These are phyloP conservation scores for Apis florea DNA, from an alignment of 1,140 invertebrate species.

Conservation along the genomic window DNA sequence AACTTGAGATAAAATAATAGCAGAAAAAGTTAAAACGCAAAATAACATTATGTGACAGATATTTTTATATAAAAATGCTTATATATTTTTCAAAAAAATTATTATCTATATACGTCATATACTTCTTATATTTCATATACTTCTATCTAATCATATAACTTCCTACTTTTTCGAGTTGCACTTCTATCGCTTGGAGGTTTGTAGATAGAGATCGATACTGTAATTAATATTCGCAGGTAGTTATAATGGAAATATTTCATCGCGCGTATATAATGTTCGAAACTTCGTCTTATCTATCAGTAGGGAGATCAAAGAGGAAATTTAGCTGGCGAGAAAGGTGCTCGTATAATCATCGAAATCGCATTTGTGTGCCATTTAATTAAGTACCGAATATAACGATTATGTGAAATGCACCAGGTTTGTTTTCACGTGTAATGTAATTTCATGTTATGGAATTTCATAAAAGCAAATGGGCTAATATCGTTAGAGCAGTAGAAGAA, in stretches of 20 bases:
- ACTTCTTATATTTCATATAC: too few relatives aligned
- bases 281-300: not conserved
- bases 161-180: too few relatives aligned
- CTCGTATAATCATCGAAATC: not conserved
- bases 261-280: not conserved
- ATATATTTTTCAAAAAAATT: too few relatives aligned
- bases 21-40: too few relatives aligned
- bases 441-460: not conserved
- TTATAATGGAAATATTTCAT: not conserved
- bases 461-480: too few relatives aligned
- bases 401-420: not conserved
- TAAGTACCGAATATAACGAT: constrained; percentile 24
- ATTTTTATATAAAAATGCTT: too few relatives aligned
- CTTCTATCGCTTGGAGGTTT: not conserved
- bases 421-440: not conserved
- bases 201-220: not conserved
- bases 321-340: not conserved
- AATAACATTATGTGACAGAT: too few relatives aligned
- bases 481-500: too few relatives aligned
- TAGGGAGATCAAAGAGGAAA: not conserved
- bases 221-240: not conserved
- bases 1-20: too few relatives aligned
- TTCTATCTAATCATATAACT: too few relatives aligned
- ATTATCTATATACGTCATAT: too few relatives aligned
- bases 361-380: constrained; percentile 19